A percentile compares a stretch with the other conserved stretches of the same genome.
These are phyloP conservation scores for Drosophila eugracilis DNA, from an alignment of 1,140 invertebrate species.

Conservation along the genomic window DNA sequence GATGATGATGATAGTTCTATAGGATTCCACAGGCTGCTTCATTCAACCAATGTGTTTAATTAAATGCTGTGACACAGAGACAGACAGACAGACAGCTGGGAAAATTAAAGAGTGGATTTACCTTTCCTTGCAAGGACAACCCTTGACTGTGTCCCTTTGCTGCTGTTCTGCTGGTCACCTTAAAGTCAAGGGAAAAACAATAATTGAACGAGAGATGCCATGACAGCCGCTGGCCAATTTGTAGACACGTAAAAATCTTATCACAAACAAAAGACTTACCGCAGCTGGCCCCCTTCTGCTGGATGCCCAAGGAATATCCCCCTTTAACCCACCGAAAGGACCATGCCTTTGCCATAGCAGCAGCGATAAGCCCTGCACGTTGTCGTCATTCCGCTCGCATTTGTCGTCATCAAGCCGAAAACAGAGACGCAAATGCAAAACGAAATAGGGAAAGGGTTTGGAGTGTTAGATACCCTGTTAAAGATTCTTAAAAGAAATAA, in stretches of 20 bases:
- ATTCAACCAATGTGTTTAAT: conserved; percentile 40
- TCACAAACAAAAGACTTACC: conserved; percentile 62
- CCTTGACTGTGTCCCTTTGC: not conserved
- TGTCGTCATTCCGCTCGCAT: conserved; percentile 73
- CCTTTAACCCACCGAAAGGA: not conserved
- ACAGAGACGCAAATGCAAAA: conserved; percentile 1
- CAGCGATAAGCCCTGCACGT: conserved; percentile 77
- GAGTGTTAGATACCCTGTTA: too few relatives aligned
- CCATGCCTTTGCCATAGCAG: conserved; percentile 19
- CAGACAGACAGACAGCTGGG: not conserved
- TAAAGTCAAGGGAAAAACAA: conserved; percentile 11
- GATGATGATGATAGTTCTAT: conserved; percentile 12
- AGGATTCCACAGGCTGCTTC: not conserved
- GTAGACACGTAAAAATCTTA: conserved; percentile 77
- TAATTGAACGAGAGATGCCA: conserved; percentile 24
- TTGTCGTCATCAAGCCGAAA: conserved; percentile 69
- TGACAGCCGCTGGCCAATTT: conserved; percentile 66
- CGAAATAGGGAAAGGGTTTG: too few relatives aligned
- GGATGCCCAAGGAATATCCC: too few relatives aligned
- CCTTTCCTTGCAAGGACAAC: not conserved
- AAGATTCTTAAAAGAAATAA: too few relatives aligned
- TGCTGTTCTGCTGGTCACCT: not conserved
- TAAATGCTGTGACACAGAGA: conserved; percentile 27
- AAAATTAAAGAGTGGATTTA: not conserved
- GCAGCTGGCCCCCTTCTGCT: not conserved